phyloP scores from a whole-genome alignment of 2,113 vertebrate species.

The Conger conger region DNA sequence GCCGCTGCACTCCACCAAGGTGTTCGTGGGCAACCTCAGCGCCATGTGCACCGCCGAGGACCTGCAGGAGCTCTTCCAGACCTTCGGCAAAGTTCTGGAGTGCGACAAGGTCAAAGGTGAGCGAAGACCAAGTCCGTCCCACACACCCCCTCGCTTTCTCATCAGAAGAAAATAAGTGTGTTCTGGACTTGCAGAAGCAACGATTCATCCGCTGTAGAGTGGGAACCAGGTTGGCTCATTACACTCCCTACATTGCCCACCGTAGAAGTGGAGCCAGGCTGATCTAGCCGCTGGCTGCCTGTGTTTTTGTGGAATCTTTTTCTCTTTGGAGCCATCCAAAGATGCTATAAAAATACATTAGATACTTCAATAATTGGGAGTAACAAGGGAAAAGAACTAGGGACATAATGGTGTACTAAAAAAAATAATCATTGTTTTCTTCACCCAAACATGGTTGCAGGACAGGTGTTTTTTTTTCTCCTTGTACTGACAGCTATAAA shows the following conservation, averaged over 20 bases:
- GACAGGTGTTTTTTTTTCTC: too few relatives aligned
- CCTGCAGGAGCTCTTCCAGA: slow-evolving; percentile 90
- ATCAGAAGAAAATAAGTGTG: too few relatives aligned
- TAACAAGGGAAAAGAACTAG: too few relatives aligned
- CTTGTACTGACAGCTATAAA: too few relatives aligned
- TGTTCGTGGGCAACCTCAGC: slow-evolving; percentile 94
- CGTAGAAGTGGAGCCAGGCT: background rate
- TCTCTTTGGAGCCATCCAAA: background rate
- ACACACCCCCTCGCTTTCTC: too few relatives aligned
- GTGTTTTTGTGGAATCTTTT: background rate
- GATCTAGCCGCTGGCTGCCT: background rate
- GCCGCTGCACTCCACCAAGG: slow-evolving; percentile 92
- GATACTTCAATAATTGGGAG: background rate
- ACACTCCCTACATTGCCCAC: background rate
- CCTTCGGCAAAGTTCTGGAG: slow-evolving; percentile 90
- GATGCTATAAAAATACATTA: background rate
- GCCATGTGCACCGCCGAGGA: slow-evolving; percentile 93
- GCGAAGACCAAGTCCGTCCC: slow-evolving; percentile 22
- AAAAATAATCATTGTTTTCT: too few relatives aligned
- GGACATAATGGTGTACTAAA: too few relatives aligned
- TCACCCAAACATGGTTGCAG: too few relatives aligned
- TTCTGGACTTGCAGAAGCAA: too few relatives aligned
- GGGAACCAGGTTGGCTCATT: background rate
- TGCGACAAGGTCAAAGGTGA: slow-evolving; percentile 98
- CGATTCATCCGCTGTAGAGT: background rate